Conservation (phyloP, 2,888 invertebrate genomes). For the Clanis bilineata region DNA sequence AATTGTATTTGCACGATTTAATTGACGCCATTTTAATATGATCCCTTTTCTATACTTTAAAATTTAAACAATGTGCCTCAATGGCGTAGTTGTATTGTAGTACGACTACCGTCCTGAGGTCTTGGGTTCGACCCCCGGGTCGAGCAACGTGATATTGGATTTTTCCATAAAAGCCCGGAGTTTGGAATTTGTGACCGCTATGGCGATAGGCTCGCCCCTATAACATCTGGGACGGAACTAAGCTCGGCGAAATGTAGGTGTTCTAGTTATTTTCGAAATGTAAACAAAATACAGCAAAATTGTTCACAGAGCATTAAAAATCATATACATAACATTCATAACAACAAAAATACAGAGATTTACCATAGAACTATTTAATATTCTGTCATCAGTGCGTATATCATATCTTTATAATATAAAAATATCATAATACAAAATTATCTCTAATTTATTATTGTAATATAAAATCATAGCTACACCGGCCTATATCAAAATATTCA, state of each 20-base stretch:
- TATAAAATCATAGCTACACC: constrained; percentile 26
- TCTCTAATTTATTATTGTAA: constrained; percentile 19
- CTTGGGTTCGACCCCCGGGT: no score
- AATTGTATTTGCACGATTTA: constrained; percentile 60
- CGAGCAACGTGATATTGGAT: no score
- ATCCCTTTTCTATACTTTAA: neutral
- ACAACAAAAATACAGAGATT: neutral
- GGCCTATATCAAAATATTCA: neutral
- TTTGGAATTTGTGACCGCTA: no score
- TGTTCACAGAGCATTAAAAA: constrained; percentile 1
- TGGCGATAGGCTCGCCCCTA: no score
- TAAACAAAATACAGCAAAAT: neutral
- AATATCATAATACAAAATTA: constrained; percentile 13
- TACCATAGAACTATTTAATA: neutral
- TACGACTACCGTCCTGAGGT: no score
- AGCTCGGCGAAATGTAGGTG: no score
- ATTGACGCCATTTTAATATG: constrained; percentile 57
- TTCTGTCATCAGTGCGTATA: constrained; percentile 2
- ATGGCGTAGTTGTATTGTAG: no score
- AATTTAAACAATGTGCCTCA: no score
- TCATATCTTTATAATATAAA: constrained; percentile 11
- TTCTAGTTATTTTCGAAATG: no score
- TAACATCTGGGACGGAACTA: no score
- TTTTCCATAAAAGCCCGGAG: no score
- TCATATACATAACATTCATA: no score